Conservation (phyloP, 2,797 vertebrate genomes). For the Sebastolobus alascanus region DNA sequence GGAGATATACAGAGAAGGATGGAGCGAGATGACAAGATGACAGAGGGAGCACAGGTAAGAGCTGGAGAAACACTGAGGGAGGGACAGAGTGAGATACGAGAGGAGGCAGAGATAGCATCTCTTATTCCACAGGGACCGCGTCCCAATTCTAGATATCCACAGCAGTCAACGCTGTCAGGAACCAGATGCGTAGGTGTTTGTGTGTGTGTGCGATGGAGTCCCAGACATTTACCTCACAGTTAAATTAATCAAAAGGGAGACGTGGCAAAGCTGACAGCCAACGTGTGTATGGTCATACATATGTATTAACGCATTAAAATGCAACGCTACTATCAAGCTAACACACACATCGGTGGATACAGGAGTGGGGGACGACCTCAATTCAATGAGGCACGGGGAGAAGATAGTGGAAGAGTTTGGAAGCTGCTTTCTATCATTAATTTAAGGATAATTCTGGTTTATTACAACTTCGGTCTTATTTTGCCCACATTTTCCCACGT, state of each 20-base stretch:
- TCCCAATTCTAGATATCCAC: constrained; percentile 41
- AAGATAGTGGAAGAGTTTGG: not conserved
- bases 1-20: constrained; percentile 31
- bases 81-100: constrained; percentile 24
- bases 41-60: constrained; percentile 61
- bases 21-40: constrained; percentile 51
- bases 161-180: constrained; percentile 50
- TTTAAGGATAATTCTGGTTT: not conserved
- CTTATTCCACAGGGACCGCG: constrained; percentile 53
- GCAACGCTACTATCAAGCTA: constrained; percentile 24
- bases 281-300: constrained; percentile 55
- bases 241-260: constrained; percentile 61
- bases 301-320: constrained; percentile 64
- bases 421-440: not conserved
- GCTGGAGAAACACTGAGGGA: constrained; percentile 33
- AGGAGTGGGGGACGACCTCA: not conserved
- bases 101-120: constrained; percentile 49
- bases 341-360: constrained; percentile 22
- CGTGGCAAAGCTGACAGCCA: constrained; percentile 40
- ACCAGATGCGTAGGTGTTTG: constrained; percentile 20
- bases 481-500: not conserved
- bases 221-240: constrained; percentile 50
- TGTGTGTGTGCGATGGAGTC: constrained; percentile 1
- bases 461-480: not conserved
- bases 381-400: not conserved